A percentile compares a stretch with the other conserved stretches of the same genome.
phyloP scores from a whole-genome alignment of 1,140 invertebrate genomes.

The Trachymyrmex septentrionalis region DNA sequence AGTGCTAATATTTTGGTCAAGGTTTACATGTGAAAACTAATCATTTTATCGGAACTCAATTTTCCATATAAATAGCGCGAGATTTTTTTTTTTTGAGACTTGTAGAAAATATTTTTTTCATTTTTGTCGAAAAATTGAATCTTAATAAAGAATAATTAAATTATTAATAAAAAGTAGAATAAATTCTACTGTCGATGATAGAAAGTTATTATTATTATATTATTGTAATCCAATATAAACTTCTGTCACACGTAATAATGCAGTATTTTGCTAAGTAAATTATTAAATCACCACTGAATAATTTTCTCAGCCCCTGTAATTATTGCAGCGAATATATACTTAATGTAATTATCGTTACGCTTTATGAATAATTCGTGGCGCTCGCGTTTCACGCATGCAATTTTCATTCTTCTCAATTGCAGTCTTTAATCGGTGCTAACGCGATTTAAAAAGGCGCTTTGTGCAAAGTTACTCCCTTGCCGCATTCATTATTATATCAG shows the following conservation, averaged over 20 bases:
- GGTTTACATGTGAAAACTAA: too few relatives aligned
- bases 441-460: conserved; percentile 11
- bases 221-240: not conserved
- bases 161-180: not conserved
- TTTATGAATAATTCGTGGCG: conserved; percentile 15
- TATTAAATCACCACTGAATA: not conserved
- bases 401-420: conserved; percentile 23
- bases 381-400: not conserved
- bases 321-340: not conserved
- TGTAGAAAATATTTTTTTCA: not conserved
- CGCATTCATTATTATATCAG: conserved; percentile 44
- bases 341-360: conserved; percentile 9
- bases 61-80: too few relatives aligned
- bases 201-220: not conserved
- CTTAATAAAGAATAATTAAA: not conserved
- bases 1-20: too few relatives aligned
- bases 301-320: conserved; percentile 8
- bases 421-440: conserved; percentile 9
- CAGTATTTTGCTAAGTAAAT: not conserved
- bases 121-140: not conserved
- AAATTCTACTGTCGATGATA: not conserved
- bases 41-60: too few relatives aligned
- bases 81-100: too few relatives aligned
- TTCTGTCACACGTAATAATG: not conserved
- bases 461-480: conserved; percentile 14